phyloP scores from a whole-genome alignment of 2,113 vertebrate species.

The Hemicordylus capensis region DNA sequence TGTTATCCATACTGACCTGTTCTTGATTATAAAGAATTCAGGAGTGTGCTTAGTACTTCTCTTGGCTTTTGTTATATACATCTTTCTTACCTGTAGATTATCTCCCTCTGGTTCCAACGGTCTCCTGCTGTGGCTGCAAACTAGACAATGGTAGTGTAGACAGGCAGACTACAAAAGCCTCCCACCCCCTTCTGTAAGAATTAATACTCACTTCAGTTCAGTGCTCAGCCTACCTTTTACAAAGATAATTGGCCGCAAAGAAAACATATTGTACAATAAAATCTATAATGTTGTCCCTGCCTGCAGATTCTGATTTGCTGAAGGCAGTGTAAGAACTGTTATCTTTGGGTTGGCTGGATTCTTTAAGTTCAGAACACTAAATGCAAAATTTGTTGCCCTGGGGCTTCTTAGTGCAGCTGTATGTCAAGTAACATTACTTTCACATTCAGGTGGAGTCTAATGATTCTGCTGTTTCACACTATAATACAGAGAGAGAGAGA shows the following conservation, averaged over 20 bases:
- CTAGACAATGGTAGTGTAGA: neutral
- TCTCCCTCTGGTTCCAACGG: neutral
- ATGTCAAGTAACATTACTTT: neutral
- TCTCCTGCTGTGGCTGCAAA: neutral
- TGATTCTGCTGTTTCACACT: neutral
- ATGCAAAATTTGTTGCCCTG: neutral
- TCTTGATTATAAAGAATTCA: neutral
- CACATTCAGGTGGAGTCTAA: neutral
- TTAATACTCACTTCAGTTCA: neutral
- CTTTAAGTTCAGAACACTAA: neutral
- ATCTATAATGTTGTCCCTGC: neutral
- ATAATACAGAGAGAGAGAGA: no score
- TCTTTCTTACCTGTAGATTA: neutral
- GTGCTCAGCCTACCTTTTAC: neutral
- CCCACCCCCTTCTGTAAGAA: neutral
- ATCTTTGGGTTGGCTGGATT: neutral
- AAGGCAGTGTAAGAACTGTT: neutral
- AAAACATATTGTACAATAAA: neutral
- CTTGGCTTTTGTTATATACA: neutral
- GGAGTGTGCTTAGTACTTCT: neutral
- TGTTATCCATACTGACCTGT: no score
- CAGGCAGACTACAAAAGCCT: neutral
- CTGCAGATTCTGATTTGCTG: neutral
- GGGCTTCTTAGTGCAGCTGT: neutral
- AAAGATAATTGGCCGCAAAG: neutral